These are phyloP conservation scores for Campoletis sonorensis DNA, from an alignment of 1,140 invertebrate species.

Conservation along the genomic window DNA sequence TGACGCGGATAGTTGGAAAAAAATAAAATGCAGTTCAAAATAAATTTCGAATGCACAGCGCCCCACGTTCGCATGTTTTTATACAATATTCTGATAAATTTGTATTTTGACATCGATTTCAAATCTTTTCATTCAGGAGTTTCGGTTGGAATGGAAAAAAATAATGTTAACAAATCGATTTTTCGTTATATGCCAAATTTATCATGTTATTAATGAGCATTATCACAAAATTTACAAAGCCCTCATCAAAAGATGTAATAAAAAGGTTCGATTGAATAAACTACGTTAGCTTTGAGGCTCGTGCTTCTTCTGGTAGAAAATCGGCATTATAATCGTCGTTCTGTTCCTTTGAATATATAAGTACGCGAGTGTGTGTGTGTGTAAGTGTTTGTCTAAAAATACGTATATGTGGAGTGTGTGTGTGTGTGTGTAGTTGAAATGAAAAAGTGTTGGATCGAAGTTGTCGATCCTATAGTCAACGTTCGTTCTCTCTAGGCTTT, in stretches of 20 bases:
- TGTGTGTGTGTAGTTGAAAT: not conserved
- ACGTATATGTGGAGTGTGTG: not conserved
- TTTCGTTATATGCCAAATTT: not conserved
- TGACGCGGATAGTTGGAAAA: no score
- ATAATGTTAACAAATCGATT: no score
- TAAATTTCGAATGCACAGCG: no score
- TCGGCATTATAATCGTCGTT: slow-evolving; percentile 3
- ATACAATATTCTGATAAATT: no score
- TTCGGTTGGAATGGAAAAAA: no score
- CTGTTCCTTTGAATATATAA: not conserved
- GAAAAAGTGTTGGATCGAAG: slow-evolving; percentile 13
- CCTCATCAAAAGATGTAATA: slow-evolving; percentile 6
- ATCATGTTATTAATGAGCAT: not conserved
- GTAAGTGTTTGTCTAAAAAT: slow-evolving; percentile 9
- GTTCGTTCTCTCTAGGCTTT: slow-evolving; percentile 34
- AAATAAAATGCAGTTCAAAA: no score
- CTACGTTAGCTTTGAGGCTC: slow-evolving; percentile 30
- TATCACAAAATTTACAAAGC: not conserved
- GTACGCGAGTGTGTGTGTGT: slow-evolving; percentile 14
- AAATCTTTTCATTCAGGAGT: no score
- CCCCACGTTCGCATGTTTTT: no score
- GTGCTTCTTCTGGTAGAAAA: slow-evolving; percentile 18
- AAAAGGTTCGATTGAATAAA: slow-evolving; percentile 39
- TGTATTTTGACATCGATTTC: no score
- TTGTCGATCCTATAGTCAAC: slow-evolving; percentile 15